phyloP scores from a whole-genome alignment of 2,888 invertebrate genomes.

The Phyllotreta striolata region DNA sequence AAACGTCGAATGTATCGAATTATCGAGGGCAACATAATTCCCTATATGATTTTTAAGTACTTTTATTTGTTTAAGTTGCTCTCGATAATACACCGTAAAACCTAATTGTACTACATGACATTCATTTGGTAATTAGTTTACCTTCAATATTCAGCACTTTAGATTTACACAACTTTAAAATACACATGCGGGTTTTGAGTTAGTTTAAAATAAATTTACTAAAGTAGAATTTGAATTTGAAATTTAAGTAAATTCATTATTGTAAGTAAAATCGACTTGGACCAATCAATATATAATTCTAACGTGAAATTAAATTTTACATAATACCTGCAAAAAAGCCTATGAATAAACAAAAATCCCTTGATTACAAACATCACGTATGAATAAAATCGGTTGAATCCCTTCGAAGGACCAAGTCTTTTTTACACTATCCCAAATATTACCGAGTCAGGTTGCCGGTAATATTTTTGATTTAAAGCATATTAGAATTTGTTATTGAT shows the following conservation, averaged over 20 bases:
- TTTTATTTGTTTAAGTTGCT: too few species aligned
- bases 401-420: slow-evolving; percentile 11
- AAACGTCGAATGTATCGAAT: too few species aligned
- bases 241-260: slow-evolving; percentile 54
- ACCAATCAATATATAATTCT: not conserved
- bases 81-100: too few species aligned
- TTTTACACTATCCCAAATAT: slow-evolving; percentile 21
- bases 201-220: slow-evolving; percentile 48
- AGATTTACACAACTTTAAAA: slow-evolving; percentile 18
- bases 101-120: too few species aligned
- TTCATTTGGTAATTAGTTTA: too few species aligned
- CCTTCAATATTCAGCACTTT: slow-evolving; percentile 16
- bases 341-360: too few species aligned
- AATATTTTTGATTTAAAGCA: slow-evolving; percentile 25
- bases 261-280: slow-evolving; percentile 15
- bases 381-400: too few species aligned
- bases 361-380: too few species aligned
- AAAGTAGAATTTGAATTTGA: slow-evolving; percentile 59
- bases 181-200: slow-evolving; percentile 51
- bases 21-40: too few species aligned
- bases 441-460: slow-evolving; percentile 13
- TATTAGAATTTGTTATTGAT: slow-evolving; percentile 15
- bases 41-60: too few species aligned
- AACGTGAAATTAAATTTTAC: too few species aligned
- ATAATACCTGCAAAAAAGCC: too few species aligned